Evolutionary conservation across 92 coral and sea anemone species (phyloP).

Genomic region (Parazoanthus darwini): DNA sequence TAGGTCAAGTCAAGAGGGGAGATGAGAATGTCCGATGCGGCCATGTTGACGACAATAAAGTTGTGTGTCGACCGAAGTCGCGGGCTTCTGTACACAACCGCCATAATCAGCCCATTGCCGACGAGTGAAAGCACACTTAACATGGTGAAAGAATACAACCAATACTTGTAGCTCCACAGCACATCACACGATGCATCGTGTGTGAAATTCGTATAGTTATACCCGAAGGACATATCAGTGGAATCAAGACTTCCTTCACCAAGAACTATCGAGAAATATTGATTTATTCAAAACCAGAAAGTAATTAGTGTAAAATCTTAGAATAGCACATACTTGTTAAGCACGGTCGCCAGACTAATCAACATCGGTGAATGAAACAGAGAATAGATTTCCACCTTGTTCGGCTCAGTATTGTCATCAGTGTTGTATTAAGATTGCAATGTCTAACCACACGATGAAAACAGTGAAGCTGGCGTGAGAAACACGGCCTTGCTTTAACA

Average conservation of each 20-base stretch:
- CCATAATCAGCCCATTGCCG: constrained; percentile 6
- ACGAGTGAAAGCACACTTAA: neutral
- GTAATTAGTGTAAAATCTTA: neutral
- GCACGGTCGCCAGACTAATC: neutral
- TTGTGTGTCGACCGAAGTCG: constrained; percentile 16
- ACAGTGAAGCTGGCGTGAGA: neutral
- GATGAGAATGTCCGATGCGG: constrained; percentile 18
- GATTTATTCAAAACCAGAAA: no score
- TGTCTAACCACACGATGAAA: neutral
- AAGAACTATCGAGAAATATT: no score
- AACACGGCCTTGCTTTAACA: neutral
- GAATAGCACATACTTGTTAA: neutral
- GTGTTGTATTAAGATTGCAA: neutral
- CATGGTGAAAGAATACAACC: neutral
- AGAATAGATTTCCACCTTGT: neutral
- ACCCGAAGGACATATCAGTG: neutral
- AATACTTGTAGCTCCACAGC: constrained; percentile 6
- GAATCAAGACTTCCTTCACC: neutral
- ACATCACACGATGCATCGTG: neutral
- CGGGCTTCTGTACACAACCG: constrained; percentile 18
- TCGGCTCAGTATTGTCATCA: neutral
- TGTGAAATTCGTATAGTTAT: neutral
- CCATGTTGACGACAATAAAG: constrained; percentile 24
- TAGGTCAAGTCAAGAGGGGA: neutral
- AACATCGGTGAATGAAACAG: no score